Percentiles rank a stretch among this genome's conserved stretches.
Evolutionary conservation across 2,888 invertebrate genomes (phyloP).

Genomic region (Dicycla oo): DNA sequence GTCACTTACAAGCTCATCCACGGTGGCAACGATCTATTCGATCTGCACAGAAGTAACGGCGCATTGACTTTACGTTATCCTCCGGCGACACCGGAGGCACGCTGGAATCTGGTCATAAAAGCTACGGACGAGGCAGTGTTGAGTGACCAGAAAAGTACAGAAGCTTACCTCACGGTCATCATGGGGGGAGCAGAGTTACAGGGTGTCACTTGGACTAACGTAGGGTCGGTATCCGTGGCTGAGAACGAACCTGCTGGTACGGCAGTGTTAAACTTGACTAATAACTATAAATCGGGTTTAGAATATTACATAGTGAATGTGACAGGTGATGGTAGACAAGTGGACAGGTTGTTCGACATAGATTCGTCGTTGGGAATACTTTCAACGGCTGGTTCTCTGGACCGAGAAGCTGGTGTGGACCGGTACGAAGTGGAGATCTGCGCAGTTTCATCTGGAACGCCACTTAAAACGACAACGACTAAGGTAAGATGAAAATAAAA

Average conservation of each 20-base stretch:
- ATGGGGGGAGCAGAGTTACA: slow-evolving; percentile 91
- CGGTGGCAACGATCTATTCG: slow-evolving; percentile 94
- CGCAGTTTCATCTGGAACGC: slow-evolving; percentile 94
- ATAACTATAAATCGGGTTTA: slow-evolving; percentile 92
- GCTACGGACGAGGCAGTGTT: slow-evolving; percentile 98
- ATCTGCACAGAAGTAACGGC: slow-evolving; percentile 95
- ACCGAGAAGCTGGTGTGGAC: slow-evolving; percentile 95
- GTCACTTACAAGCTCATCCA: slow-evolving; percentile 97
- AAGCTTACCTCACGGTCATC: slow-evolving; percentile 96
- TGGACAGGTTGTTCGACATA: slow-evolving; percentile 97
- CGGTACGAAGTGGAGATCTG: slow-evolving; percentile 96
- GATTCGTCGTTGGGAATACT: slow-evolving; percentile 97
- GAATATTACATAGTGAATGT: slow-evolving; percentile 98
- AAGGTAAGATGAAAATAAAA: slow-evolving; percentile 92
- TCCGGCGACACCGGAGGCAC: slow-evolving; percentile 92
- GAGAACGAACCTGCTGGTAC: slow-evolving; percentile 97
- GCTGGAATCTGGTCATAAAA: slow-evolving; percentile 95
- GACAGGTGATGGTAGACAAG: slow-evolving; percentile 93
- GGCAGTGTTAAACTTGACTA: slow-evolving; percentile 95
- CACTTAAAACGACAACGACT: slow-evolving; percentile 94
- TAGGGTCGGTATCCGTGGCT: slow-evolving; percentile 94
- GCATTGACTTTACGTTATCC: slow-evolving; percentile 92
- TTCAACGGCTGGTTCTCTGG: slow-evolving; percentile 95
- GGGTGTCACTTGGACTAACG: slow-evolving; percentile 91
- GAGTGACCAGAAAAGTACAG: slow-evolving; percentile 96